These are phyloP conservation scores for Neoscelio sp. DNA, from an alignment of 2,888 invertebrate genomes.

Conservation along the genomic window DNA sequence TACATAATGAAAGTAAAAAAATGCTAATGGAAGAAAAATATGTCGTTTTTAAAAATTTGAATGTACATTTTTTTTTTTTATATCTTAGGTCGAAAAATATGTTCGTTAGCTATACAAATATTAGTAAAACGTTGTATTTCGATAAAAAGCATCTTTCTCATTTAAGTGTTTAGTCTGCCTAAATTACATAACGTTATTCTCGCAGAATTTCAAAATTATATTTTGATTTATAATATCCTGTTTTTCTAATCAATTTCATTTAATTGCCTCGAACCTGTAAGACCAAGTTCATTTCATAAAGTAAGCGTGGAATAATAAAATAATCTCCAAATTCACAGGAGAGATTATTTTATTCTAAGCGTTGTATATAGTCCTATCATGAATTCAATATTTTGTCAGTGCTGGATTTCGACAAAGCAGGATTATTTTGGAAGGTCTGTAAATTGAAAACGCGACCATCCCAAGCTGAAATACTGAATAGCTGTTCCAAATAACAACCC, in stretches of 20 bases:
- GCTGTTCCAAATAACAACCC: slow-evolving; percentile 60
- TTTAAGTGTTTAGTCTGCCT: too few species aligned
- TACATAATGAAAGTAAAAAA: slow-evolving; percentile 59
- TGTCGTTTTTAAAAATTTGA: slow-evolving; percentile 58
- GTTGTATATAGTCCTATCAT: too few species aligned
- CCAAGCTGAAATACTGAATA: slow-evolving; percentile 72
- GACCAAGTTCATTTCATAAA: too few species aligned
- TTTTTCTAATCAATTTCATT: too few species aligned
- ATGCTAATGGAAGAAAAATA: slow-evolving; percentile 65
- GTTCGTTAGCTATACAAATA: slow-evolving; percentile 55
- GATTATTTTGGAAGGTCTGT: slow-evolving; percentile 55
- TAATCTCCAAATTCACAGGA: slow-evolving; percentile 33
- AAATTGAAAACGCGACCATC: slow-evolving; percentile 74
- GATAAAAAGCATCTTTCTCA: too few species aligned
- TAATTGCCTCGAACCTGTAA: too few species aligned
- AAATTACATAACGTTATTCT: too few species aligned
- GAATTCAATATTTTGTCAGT: slow-evolving; percentile 48
- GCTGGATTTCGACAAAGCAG: slow-evolving; percentile 38
- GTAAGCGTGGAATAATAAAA: too few species aligned
- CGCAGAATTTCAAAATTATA: too few species aligned
- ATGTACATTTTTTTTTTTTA: slow-evolving; percentile 52
- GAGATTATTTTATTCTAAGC: too few species aligned
- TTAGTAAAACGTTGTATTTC: slow-evolving; percentile 48
- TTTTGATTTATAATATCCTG: too few species aligned
- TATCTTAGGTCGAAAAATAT: slow-evolving; percentile 54